These are phyloP conservation scores for Hybos culiciformis DNA, from an alignment of 2,888 invertebrate genomes.

Conservation along the genomic window DNA sequence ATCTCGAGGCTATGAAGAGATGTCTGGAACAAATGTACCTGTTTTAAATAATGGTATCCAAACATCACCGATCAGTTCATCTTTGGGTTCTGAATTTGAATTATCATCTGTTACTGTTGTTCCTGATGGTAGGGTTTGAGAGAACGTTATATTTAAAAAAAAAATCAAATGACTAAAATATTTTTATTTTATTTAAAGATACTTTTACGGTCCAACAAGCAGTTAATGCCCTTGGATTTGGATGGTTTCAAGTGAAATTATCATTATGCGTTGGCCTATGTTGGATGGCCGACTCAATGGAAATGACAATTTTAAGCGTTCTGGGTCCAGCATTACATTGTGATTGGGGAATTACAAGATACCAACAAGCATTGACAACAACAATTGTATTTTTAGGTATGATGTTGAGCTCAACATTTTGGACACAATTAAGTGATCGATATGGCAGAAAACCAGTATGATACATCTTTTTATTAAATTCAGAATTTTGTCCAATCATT, in stretches of 20 bases:
- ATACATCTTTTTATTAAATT: slow-evolving; percentile 11
- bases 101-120: slow-evolving; percentile 52
- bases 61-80: slow-evolving; percentile 12
- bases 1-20: slow-evolving; percentile 20
- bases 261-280: slow-evolving; percentile 74
- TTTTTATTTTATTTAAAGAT: slow-evolving; percentile 41
- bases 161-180: not conserved
- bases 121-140: slow-evolving; percentile 43
- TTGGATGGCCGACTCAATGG: slow-evolving; percentile 98
- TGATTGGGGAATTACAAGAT: slow-evolving; percentile 77
- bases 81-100: slow-evolving; percentile 40
- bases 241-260: slow-evolving; percentile 78
- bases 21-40: slow-evolving; percentile 19
- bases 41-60: slow-evolving; percentile 6
- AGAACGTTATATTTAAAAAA: not conserved
- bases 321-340: slow-evolving; percentile 87
- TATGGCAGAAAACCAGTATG: slow-evolving; percentile 77
- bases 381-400: slow-evolving; percentile 91
- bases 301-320: slow-evolving; percentile 92
- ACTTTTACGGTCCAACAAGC: slow-evolving; percentile 79
- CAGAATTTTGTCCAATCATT: not conserved
- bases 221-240: slow-evolving; percentile 74
- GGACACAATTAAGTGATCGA: slow-evolving; percentile 88
- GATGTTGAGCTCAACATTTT: slow-evolving; percentile 93
- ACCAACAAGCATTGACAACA: slow-evolving; percentile 84